phyloP scores from a whole-genome alignment of 2,797 vertebrate species.

The Chelmon rostratus region DNA sequence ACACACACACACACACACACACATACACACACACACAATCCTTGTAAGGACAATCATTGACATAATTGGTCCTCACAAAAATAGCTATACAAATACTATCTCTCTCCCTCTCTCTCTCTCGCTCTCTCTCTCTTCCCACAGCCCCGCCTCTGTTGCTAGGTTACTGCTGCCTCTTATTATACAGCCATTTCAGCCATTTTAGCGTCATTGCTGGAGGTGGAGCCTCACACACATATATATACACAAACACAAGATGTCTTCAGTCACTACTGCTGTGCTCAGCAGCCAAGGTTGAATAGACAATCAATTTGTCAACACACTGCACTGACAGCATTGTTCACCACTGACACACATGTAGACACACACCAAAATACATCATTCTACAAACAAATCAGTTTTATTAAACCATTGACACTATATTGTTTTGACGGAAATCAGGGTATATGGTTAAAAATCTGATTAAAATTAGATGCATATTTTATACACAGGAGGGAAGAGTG shows the following conservation, averaged over 20 bases:
- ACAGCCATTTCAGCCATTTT: constrained; percentile 33
- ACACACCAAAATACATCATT: too few relatives aligned
- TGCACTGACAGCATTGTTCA: not conserved
- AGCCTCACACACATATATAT: constrained; percentile 19
- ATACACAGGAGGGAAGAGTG: not conserved
- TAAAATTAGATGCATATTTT: too few relatives aligned
- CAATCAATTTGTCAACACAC: not conserved
- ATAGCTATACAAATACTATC: too few relatives aligned
- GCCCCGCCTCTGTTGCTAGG: constrained; percentile 72
- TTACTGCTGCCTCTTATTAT: constrained; percentile 60
- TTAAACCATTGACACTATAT: not conserved
- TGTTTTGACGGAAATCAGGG: not conserved
- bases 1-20: too few relatives aligned
- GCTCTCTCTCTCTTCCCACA: not conserved
- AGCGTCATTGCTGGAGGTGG: constrained; percentile 45
- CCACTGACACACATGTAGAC: not conserved
- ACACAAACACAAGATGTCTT: not conserved
- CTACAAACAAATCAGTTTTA: too few relatives aligned
- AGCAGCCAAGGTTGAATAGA: not conserved
- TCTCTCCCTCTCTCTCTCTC: too few relatives aligned
- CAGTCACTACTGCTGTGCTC: constrained; percentile 6
- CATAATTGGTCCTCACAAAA: too few relatives aligned
- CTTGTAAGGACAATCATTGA: too few relatives aligned
- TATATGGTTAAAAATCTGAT: too few relatives aligned
- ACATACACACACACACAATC: too few relatives aligned